These are phyloP conservation scores for Vulpes vulpes DNA, from an alignment of 2,113 vertebrate genomes.

Conservation along the genomic window DNA sequence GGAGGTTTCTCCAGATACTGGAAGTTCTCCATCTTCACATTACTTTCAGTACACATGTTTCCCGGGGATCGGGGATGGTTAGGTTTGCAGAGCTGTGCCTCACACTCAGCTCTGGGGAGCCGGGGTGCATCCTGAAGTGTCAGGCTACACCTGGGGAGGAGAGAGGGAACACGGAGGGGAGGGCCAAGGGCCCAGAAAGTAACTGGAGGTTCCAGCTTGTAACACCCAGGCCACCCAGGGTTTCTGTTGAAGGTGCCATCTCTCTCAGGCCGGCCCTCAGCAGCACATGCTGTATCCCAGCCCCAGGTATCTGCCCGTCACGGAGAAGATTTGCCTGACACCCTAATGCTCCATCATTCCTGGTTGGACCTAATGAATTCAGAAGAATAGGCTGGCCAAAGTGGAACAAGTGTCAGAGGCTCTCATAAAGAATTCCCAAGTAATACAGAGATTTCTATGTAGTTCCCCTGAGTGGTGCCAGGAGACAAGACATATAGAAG, in stretches of 20 bases:
- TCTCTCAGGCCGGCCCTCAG: not conserved
- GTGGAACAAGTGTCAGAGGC: not conserved
- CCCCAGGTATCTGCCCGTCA: not conserved
- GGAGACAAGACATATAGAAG: not conserved
- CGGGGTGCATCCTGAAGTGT: not conserved
- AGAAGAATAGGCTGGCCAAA: not conserved
- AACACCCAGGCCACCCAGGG: rapidly evolving
- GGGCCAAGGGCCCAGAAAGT: no score
- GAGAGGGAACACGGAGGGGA: not conserved
- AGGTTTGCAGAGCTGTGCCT: not conserved
- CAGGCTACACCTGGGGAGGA: not conserved
- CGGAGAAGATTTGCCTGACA: not conserved
- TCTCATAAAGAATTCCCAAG: not conserved
- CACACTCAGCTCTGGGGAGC: not conserved
- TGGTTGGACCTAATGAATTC: not conserved
- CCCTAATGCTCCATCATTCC: not conserved
- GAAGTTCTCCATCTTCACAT: not conserved
- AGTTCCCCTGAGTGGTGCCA: not conserved
- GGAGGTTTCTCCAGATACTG: not conserved
- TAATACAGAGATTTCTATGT: not conserved
- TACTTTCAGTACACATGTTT: not conserved
- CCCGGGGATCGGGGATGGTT: not conserved
- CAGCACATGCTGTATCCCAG: no score
- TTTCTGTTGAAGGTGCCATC: rapidly evolving
- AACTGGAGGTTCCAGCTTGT: not conserved